phyloP scores from a whole-genome alignment of 1,140 invertebrate genomes.

The Hetaerina americana region DNA sequence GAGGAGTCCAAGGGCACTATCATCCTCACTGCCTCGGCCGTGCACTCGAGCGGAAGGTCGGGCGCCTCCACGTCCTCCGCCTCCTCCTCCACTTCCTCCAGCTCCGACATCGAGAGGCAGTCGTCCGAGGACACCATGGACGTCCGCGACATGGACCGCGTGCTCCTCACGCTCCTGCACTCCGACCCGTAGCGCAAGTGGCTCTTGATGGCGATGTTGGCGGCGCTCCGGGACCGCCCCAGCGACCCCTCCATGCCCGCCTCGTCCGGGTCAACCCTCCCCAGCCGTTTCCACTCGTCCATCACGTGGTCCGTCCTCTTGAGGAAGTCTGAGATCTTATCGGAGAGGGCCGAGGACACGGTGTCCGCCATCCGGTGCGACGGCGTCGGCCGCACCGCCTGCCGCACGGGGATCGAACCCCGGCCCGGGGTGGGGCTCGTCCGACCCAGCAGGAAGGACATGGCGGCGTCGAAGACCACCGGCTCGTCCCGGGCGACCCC shows the following conservation, averaged over 20 bases:
- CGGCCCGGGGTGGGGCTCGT: conserved; percentile 3
- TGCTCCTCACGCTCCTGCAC: conserved; percentile 29
- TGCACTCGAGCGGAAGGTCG: background rate
- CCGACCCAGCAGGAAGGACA: conserved; percentile 58
- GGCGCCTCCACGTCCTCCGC: background rate
- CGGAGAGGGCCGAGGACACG: conserved; percentile 54
- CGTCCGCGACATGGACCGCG: conserved; percentile 16
- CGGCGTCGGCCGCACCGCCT: conserved; percentile 37
- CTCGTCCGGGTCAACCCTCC: conserved; percentile 37
- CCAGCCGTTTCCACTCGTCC: conserved; percentile 62
- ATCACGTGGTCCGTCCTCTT: conserved; percentile 70
- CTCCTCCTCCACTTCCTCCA: background rate
- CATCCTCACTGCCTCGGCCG: background rate
- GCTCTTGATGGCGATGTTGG: conserved; percentile 65
- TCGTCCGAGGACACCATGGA: conserved; percentile 23
- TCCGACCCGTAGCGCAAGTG: conserved; percentile 49
- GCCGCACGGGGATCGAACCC: conserved; percentile 7
- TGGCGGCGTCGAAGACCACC: conserved; percentile 64
- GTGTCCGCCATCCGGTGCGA: conserved; percentile 59
- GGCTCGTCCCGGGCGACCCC: conserved; percentile 29
- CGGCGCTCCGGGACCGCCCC: conserved; percentile 53
- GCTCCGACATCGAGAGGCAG: background rate
- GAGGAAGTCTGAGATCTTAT: conserved; percentile 65
- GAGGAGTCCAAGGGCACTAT: background rate
- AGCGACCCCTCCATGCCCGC: conserved; percentile 30